These are phyloP conservation scores for Synanceia verrucosa DNA, from an alignment of 2,797 vertebrate species.

Conservation along the genomic window DNA sequence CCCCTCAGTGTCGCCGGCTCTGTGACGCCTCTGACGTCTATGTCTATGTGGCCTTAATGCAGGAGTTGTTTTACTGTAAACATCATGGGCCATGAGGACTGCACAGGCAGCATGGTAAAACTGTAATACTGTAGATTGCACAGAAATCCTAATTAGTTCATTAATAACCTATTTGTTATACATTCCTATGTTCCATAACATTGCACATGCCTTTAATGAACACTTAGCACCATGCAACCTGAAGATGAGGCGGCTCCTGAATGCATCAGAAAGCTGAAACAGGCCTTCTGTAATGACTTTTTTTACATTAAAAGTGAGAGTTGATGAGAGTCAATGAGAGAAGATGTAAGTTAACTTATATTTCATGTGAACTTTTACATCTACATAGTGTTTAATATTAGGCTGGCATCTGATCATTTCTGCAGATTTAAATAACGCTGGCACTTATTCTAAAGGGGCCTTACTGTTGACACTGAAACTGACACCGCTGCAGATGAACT, in stretches of 20 bases:
- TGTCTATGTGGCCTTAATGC: conserved; percentile 59
- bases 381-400: conserved; percentile 47
- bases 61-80: conserved; percentile 67
- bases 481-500: conserved; percentile 15
- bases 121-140: conserved; percentile 68
- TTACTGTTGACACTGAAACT: conserved; percentile 29
- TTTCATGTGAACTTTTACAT: conserved; percentile 42
- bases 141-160: conserved; percentile 70
- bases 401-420: conserved; percentile 62
- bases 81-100: conserved; percentile 65
- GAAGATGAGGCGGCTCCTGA: conserved; percentile 76
- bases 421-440: conserved; percentile 54
- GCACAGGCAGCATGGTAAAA: conserved; percentile 70
- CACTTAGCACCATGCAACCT: conserved; percentile 84
- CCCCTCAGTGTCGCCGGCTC: conserved; percentile 41
- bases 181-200: conserved; percentile 81
- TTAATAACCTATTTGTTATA: conserved; percentile 73
- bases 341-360: conserved; percentile 35
- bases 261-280: conserved; percentile 62
- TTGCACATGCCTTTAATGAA: conserved; percentile 83
- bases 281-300: conserved; percentile 54
- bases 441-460: conserved; percentile 48
- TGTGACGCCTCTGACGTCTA: conserved; percentile 66
- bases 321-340: conserved; percentile 37
- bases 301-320: conserved; percentile 56